These are phyloP conservation scores for Criorhina ranunculi DNA, from an alignment of 2,888 invertebrate species.

Conservation along the genomic window DNA sequence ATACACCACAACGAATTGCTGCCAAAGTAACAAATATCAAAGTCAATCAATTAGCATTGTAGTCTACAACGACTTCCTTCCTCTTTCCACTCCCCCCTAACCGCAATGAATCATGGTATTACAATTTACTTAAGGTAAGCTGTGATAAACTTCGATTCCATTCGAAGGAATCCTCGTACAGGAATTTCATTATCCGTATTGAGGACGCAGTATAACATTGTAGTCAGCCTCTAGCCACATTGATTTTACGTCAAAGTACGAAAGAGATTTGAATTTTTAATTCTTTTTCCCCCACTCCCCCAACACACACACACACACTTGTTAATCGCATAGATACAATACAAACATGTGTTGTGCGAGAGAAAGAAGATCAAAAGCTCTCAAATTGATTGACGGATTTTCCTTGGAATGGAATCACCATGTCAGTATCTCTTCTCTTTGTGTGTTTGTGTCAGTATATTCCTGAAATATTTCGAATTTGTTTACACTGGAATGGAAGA, in stretches of 20 bases:
- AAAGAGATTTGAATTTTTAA: conserved; percentile 37
- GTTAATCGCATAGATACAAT: no score
- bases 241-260: conserved; percentile 31
- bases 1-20: no score
- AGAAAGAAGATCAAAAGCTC: conserved; percentile 6
- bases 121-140: conserved; percentile 10
- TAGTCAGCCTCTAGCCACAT: not conserved
- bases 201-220: not conserved
- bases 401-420: not conserved
- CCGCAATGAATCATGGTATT: not conserved
- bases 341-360: no score
- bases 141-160: conserved; percentile 11
- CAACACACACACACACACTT: not conserved
- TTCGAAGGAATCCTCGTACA: conserved; percentile 7
- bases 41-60: conserved; percentile 55
- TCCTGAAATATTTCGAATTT: conserved; percentile 11
- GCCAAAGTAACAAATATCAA: conserved; percentile 3
- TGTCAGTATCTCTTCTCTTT: not conserved
- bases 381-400: not conserved
- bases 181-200: conserved; percentile 45
- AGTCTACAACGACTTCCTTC: not conserved
- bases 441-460: not conserved
- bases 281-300: not conserved
- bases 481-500: conserved; percentile 9
- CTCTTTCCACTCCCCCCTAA: not conserved